Conservation (phyloP, 2,797 vertebrate species). For the Diceros bicornis region DNA sequence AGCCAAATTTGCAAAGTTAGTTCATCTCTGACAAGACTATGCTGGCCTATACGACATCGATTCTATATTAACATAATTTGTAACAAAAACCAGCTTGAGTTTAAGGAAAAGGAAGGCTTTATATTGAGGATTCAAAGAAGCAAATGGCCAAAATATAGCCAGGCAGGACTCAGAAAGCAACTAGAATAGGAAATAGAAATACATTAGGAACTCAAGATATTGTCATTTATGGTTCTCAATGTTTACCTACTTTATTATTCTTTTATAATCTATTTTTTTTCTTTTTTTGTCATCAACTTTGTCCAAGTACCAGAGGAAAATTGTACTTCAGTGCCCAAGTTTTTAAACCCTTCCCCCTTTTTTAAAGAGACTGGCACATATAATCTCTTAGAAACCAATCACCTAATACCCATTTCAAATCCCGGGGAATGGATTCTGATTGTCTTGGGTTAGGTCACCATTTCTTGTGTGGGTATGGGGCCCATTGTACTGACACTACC, state of each 20-base stretch:
- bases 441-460: not conserved
- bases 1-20: not conserved
- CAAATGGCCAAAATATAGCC: not conserved
- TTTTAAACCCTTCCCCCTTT: not conserved
- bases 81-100: not conserved
- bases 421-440: not conserved
- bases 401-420: not conserved
- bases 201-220: not conserved
- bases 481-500: fast-evolving
- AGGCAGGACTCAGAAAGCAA: not conserved
- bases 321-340: not conserved
- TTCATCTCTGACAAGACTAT: not conserved
- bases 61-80: not conserved
- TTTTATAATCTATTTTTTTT: not conserved
- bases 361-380: not conserved
- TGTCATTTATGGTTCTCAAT: not conserved
- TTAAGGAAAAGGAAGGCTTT: not conserved
- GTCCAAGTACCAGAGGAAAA: not conserved
- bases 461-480: not conserved
- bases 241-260: not conserved
- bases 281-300: not conserved
- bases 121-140: not conserved
- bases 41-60: not conserved
- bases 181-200: not conserved
- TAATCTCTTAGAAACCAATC: not conserved